Conservation (phyloP, 2,888 invertebrate genomes). For the Ferdinandea cuprea region DNA sequence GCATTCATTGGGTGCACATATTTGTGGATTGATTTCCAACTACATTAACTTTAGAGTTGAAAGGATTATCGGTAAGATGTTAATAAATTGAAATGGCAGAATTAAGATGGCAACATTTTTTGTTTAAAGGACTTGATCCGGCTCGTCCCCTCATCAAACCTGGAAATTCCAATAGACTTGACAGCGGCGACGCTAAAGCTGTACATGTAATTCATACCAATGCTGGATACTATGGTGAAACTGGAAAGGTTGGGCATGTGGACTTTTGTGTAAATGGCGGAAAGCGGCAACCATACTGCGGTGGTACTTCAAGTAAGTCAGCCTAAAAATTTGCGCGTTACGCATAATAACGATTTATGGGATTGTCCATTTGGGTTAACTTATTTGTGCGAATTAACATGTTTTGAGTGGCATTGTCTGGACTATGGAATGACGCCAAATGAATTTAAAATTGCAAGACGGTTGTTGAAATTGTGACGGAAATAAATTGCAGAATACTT, state of each 20-base stretch:
- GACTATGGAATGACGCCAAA: no score
- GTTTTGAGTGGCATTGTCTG: no score
- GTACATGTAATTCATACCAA: slow-evolving; percentile 92
- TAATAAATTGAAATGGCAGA: no score
- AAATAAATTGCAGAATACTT: no score
- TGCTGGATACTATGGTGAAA: slow-evolving; percentile 91
- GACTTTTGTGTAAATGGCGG: slow-evolving; percentile 93
- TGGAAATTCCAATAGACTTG: slow-evolving; percentile 86
- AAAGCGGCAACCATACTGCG: slow-evolving; percentile 89
- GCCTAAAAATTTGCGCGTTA: background rate
- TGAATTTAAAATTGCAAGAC: no score
- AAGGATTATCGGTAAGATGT: slow-evolving; percentile 87
- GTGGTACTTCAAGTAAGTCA: slow-evolving; percentile 87
- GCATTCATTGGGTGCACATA: slow-evolving; percentile 90
- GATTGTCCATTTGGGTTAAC: background rate
- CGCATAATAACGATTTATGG: background rate
- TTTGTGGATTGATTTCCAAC: slow-evolving; percentile 90
- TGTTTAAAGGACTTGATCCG: slow-evolving; percentile 86
- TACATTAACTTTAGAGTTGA: slow-evolving; percentile 89
- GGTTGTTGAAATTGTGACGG: no score
- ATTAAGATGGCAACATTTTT: no score
- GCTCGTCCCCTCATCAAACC: slow-evolving; percentile 89
- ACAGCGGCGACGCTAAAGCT: slow-evolving; percentile 89
- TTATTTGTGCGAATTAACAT: background rate
- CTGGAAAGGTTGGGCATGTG: slow-evolving; percentile 88